Evolutionary conservation across 2,797 vertebrate species (phyloP), one percentile per base, ranked within the genome.

Genomic region (Danio albolineatus): DNA sequence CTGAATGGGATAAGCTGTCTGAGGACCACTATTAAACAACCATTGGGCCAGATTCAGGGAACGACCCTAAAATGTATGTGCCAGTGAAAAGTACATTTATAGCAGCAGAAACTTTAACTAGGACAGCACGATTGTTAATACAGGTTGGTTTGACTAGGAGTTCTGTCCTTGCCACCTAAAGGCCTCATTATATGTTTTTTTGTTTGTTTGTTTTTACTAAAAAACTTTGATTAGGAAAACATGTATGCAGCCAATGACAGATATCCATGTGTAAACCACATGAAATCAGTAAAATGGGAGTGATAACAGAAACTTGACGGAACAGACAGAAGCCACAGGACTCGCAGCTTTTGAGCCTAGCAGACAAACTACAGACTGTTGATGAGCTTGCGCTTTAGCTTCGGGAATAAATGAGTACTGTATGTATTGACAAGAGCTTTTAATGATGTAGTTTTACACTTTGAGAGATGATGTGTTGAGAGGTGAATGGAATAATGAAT

Each of bases 41-140:
- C 10, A 41, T 14, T 41, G 49, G 49, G 10, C n/a, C 10, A 9
- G n/a, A 51, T n/a, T 14, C 10, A 14, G 38, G 39, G 67, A 7
- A 21, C 10, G 19, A 39, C 51, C 28, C 44, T 69, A 51, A 69
- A 41, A 43, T 14, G 21, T 1, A 43, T 16, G 17, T 57, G 7
- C 69, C 7, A 73, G 3, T 28, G 53, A 44, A 73, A 44, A 17
- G 4, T 64, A 39, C n/a, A 73, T 39, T 59, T 36, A n/a, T 57
- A 73, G 54, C 72, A 73, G 72, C 72, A 61, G 86, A 84, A 73
- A 84, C 62, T 71, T 70, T 77, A 85, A 84, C 76, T 85, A 89
- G 74, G 83, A 78, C 72, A 83, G 82, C 73, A 81, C 4, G 10
- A 78, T 59, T 61, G 73, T 61, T 49, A 62, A 66, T 79, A 44